These are phyloP conservation scores for Furcula furcula DNA, from an alignment of 2,888 invertebrate species.

Conservation along the genomic window DNA sequence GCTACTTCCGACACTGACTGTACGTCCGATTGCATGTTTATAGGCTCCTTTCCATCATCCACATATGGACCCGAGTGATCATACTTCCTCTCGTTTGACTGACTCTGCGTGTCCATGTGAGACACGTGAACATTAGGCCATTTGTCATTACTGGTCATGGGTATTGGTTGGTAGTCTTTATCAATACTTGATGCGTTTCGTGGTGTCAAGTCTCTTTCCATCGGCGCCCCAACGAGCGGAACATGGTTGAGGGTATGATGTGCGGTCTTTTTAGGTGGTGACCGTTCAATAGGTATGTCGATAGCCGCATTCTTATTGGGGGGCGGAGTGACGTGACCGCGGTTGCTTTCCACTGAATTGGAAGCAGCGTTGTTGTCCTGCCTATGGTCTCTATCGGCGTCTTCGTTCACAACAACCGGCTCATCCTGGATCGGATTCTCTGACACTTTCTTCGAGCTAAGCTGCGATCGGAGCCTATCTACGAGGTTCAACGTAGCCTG, in stretches of 20 bases:
- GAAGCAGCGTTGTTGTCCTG: slow-evolving; percentile 36
- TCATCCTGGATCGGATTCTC: slow-evolving; percentile 70
- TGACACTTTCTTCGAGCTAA: slow-evolving; percentile 84
- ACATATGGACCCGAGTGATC: slow-evolving; percentile 43
- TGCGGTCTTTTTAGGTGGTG: slow-evolving; percentile 33
- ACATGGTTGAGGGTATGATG: slow-evolving; percentile 38
- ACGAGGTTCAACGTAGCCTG: slow-evolving; percentile 92
- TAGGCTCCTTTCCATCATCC: slow-evolving; percentile 59
- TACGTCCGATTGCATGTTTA: slow-evolving; percentile 47
- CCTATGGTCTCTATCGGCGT: slow-evolving; percentile 38
- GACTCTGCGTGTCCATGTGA: slow-evolving; percentile 40
- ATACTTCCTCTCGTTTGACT: slow-evolving; percentile 47
- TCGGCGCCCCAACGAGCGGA: slow-evolving; percentile 20
- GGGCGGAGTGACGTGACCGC: slow-evolving; percentile 31
- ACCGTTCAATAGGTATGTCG: slow-evolving; percentile 31
- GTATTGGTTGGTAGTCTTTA: slow-evolving; percentile 44
- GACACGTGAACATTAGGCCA: slow-evolving; percentile 48
- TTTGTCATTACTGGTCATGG: slow-evolving; percentile 53
- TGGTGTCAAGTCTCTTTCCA: slow-evolving; percentile 27
- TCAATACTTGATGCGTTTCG: slow-evolving; percentile 27
- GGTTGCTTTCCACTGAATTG: slow-evolving; percentile 45
- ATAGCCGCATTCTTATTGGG: slow-evolving; percentile 27
- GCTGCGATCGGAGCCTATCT: slow-evolving; percentile 89
- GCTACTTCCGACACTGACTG: slow-evolving; percentile 57
- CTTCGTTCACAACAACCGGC: slow-evolving; percentile 33